Percentiles rank a stretch among this genome's conserved stretches.
Evolutionary conservation across 2,797 vertebrate species (phyloP).

Genomic region (Artibeus jamaicensis): DNA sequence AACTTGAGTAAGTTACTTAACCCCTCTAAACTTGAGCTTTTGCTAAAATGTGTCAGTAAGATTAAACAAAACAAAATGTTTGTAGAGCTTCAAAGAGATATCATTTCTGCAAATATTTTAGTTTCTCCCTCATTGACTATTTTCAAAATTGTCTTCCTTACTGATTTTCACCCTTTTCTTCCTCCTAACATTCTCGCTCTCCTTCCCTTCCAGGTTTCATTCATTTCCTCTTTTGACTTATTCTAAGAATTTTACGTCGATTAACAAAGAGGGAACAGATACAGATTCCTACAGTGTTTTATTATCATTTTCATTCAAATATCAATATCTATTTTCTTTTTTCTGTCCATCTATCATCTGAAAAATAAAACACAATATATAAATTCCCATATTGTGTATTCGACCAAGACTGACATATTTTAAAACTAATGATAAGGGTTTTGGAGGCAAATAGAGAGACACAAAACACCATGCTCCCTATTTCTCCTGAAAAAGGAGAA

Average conservation of each 20-base stretch:
- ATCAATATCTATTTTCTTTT: not conserved
- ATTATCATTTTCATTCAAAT: not conserved
- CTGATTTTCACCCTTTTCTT: not conserved
- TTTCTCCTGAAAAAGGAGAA: not conserved
- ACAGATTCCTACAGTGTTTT: not conserved
- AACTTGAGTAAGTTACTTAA: not conserved
- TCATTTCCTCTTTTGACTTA: not conserved
- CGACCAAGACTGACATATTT: not conserved
- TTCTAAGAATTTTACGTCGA: not conserved
- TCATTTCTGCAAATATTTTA: not conserved
- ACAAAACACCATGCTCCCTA: not conserved
- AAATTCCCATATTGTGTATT: not conserved
- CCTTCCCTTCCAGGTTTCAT: not conserved
- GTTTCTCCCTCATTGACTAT: not conserved
- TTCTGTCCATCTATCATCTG: not conserved
- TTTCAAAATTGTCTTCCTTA: not conserved
- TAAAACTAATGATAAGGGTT: not conserved
- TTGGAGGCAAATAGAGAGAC: not conserved
- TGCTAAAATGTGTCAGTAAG: not conserved
- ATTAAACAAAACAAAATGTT: not conserved
- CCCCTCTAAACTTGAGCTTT: not conserved
- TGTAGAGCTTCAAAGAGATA: not conserved
- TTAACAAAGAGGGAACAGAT: not conserved
- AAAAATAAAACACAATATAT: slow-evolving; percentile 1
- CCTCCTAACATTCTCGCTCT: not conserved